These are phyloP conservation scores for Dasypogon diadema DNA, from an alignment of 2,888 invertebrate genomes.

Conservation along the genomic window DNA sequence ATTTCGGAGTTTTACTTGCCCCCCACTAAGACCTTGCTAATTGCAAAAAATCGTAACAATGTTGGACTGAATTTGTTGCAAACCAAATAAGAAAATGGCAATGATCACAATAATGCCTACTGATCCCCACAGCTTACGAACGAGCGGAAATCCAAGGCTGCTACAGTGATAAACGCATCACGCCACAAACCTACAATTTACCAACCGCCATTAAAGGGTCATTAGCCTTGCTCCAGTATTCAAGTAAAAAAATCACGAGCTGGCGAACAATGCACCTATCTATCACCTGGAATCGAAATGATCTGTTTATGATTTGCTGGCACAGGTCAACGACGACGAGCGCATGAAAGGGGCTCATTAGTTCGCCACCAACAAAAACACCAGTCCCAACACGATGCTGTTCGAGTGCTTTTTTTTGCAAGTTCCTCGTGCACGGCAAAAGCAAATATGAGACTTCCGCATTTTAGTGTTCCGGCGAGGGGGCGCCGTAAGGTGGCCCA, in stretches of 20 bases:
- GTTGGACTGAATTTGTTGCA: too few relatives aligned
- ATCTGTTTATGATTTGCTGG: too few relatives aligned
- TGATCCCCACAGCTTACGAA: not conserved
- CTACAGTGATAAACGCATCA: too few relatives aligned
- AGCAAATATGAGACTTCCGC: slow-evolving; percentile 33
- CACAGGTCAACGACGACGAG: not conserved
- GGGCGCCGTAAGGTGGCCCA: not conserved
- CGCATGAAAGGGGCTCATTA: not conserved
- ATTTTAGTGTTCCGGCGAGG: not conserved
- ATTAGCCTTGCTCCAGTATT: not conserved
- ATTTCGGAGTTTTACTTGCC: too few relatives aligned
- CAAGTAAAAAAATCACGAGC: not conserved
- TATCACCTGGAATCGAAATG: not conserved
- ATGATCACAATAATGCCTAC: too few relatives aligned
- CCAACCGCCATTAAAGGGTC: not conserved
- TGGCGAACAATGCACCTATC: not conserved
- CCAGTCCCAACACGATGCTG: not conserved
- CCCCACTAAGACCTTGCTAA: too few relatives aligned
- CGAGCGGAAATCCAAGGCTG: not conserved
- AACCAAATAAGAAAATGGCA: too few relatives aligned
- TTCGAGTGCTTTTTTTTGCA: not conserved
- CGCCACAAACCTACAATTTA: too few relatives aligned
- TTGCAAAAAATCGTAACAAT: too few relatives aligned
- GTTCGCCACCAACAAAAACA: not conserved
- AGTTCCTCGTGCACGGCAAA: slow-evolving; percentile 28